Base-by-base conservation (phyloP, 2,797 vertebrate genomes). In the Liparis tanakae region DNA sequence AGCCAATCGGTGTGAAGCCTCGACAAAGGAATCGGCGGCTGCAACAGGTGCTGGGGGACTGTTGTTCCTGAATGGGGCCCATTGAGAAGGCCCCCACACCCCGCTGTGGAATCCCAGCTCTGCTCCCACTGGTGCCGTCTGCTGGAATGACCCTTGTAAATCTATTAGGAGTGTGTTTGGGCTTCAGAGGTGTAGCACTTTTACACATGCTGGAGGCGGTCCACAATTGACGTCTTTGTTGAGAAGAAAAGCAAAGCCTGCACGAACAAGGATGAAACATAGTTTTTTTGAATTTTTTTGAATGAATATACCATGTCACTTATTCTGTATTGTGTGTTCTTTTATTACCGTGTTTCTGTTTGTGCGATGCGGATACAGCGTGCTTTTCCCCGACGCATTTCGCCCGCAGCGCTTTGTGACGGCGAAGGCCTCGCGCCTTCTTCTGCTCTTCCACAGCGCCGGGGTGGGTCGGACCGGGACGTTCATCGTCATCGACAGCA, bases 381-480 rank as follows among this genome's bases (percentile, higher is more conserved):
- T 22, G 68, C 18, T 59, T 53, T 46, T n/a, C n/a, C n/a, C 36
- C 5, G 12, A 57, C 50, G 20, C 62, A 9, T 65, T 1, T 58
- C 2, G 15, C n/a, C n/a, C 55, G 48, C 51, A 39, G 4, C 72
- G 43, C 59, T 74, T 75, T 79, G 56, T 62, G 53, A 25, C 55
- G 67, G 61, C 74, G 30, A 55, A 67, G 60, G 83, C 77, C 70
- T 82, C 72, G 76, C 54, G 70, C 53, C 81, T 76, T 67, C 51
- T 69, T 44, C 56, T 75, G 10, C 25, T 88, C 79, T 70, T 87
- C 77, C 60, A 55, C 81, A 99, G 98, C 0, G 98, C 98, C 1
- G 98, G 98, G 0, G 98, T 99, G 78, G 98, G 98, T 57, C 95
- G 98, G 76, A 99, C 98, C 0, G 98, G 98, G 86, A 99, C 98